These are phyloP conservation scores for Hozukius guyotensis DNA, from an alignment of 2,797 vertebrate genomes.

Conservation along the genomic window DNA sequence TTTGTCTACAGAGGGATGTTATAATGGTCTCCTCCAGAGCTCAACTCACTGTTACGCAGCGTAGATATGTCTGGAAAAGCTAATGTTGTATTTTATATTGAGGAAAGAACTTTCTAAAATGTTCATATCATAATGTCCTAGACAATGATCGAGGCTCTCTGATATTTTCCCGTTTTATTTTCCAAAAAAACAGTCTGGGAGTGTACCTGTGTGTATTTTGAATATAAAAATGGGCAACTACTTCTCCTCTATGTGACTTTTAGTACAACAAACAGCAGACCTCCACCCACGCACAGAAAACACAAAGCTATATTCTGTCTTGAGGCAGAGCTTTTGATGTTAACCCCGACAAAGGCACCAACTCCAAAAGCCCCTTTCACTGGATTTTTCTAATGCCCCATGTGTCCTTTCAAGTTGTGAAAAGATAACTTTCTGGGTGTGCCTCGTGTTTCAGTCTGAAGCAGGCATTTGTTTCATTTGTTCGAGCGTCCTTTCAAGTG, in stretches of 20 bases:
- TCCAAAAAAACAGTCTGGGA: neutral
- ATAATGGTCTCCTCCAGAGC: neutral
- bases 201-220: neutral
- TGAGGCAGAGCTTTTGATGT: constrained; percentile 77
- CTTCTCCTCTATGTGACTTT: constrained; percentile 48
- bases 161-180: neutral
- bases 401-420: constrained; percentile 72
- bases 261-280: constrained; percentile 59
- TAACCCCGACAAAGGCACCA: constrained; percentile 73
- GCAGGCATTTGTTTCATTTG: constrained; percentile 68
- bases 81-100: neutral
- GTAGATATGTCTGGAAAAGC: neutral
- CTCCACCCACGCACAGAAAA: constrained; percentile 65
- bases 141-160: neutral
- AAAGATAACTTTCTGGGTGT: constrained; percentile 79
- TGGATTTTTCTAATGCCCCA: constrained; percentile 64
- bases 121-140: neutral
- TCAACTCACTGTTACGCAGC: neutral
- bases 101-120: neutral
- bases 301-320: constrained; percentile 76
- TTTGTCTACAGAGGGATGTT: constrained; percentile 18
- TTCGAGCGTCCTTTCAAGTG: constrained; percentile 67
- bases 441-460: constrained; percentile 66
- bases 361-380: constrained; percentile 74
- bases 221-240: neutral